Conservation (phyloP, 2,113 vertebrate genomes). For the Hypanus sabinus region DNA sequence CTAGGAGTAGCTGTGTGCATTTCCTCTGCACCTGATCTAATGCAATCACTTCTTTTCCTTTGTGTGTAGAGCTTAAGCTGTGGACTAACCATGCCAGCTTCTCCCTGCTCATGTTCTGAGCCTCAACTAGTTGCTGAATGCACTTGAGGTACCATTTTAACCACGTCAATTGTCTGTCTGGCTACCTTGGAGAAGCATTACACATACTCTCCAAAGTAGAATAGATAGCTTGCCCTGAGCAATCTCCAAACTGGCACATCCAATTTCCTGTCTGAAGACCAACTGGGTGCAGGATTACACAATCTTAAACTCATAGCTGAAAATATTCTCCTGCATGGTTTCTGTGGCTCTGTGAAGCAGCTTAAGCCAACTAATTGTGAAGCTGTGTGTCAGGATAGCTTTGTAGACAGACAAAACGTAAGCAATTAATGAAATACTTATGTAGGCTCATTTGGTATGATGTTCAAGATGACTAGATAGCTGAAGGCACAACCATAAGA, state of each 20-base stretch:
- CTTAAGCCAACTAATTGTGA: neutral
- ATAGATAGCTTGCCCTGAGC: neutral
- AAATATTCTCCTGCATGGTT: neutral
- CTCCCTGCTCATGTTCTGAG: too few relatives aligned
- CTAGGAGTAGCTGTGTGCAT: too few relatives aligned
- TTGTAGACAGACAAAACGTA: too few relatives aligned
- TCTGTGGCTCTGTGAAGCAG: neutral
- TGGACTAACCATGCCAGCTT: too few relatives aligned
- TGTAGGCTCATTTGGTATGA: neutral
- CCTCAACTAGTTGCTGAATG: too few relatives aligned
- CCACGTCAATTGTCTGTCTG: too few relatives aligned
- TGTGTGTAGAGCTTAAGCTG: too few relatives aligned
- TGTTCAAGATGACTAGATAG: neutral
- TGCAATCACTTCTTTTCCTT: too few relatives aligned
- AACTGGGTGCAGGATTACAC: neutral
- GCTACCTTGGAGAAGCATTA: too few relatives aligned
- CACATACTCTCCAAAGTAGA: neutral
- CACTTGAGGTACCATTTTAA: too few relatives aligned
- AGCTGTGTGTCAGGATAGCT: neutral
- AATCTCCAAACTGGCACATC: neutral
- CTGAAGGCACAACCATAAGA: neutral
- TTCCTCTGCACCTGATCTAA: too few relatives aligned
- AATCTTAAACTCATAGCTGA: neutral
- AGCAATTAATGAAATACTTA: neutral
- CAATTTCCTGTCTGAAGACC: neutral